phyloP scores from a whole-genome alignment of 2,113 vertebrate genomes.

The Dipodomys stephensi region DNA sequence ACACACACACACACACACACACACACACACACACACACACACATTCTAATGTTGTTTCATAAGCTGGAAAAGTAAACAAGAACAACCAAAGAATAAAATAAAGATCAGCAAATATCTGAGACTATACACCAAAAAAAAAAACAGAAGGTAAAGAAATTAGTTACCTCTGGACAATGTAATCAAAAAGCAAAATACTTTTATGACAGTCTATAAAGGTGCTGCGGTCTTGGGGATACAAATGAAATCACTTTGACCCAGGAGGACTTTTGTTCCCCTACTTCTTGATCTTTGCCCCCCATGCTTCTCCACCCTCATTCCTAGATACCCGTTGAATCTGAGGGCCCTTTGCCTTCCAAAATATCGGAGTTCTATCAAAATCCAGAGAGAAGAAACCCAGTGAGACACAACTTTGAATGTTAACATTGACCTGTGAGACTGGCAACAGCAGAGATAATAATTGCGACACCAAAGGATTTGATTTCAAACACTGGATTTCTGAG shows the following conservation, averaged over 20 bases:
- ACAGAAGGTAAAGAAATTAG: neutral
- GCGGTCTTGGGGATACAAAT: neutral
- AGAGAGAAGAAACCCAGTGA: neutral
- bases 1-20: no score
- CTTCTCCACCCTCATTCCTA: neutral
- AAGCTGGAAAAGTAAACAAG: neutral
- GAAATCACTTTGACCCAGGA: neutral
- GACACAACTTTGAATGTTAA: neutral
- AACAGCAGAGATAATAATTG: neutral
- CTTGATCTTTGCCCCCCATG: neutral
- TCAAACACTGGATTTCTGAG: slow-evolving; percentile 10
- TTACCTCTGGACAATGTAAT: neutral
- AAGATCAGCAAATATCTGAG: slow-evolving; percentile 15
- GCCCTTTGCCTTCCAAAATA: neutral
- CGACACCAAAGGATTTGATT: slow-evolving; percentile 1
- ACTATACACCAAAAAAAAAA: neutral
- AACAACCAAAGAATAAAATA: neutral
- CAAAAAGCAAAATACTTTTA: slow-evolving; percentile 10
- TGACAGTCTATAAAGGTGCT: neutral
- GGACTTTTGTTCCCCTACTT: neutral
- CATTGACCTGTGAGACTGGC: neutral
- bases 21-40: no score
- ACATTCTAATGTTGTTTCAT: neutral
- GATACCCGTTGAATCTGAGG: neutral
- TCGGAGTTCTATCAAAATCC: neutral